phyloP scores from a whole-genome alignment of 2,113 vertebrate species.

The Halichoeres trimaculatus region DNA sequence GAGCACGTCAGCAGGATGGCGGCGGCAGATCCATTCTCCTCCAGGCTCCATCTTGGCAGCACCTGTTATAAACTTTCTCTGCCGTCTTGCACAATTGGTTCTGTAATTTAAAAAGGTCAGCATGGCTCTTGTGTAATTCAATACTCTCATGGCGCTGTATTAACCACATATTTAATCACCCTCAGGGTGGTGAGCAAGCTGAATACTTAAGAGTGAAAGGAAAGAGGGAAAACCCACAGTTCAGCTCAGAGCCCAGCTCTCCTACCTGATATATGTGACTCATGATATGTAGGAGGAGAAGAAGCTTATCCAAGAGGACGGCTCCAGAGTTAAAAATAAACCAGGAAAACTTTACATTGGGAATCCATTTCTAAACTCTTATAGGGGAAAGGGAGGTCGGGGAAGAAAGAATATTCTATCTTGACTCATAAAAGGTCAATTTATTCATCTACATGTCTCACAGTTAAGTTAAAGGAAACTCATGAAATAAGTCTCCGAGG shows the following conservation, averaged over 20 bases:
- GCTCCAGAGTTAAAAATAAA: neutral
- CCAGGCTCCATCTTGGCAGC: conserved; percentile 69
- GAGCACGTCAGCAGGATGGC: conserved; percentile 67
- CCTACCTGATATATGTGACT: conserved; percentile 15
- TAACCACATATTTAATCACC: conserved; percentile 85
- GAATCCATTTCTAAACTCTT: neutral
- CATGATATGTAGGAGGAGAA: neutral
- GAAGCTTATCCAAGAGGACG: neutral
- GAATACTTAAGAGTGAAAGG: conserved; percentile 65
- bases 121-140: conserved; percentile 81
- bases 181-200: conserved; percentile 60
- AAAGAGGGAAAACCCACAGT: conserved; percentile 34
- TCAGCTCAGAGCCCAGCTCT: conserved; percentile 20
- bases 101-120: conserved; percentile 86
- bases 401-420: neutral
- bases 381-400: neutral
- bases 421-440: conserved; percentile 21
- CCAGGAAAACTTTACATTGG: neutral
- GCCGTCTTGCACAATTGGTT: conserved; percentile 80
- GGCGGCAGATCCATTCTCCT: conserved; percentile 75
- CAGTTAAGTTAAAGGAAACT: conserved; percentile 37
- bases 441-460: conserved; percentile 5
- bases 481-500: conserved; percentile 8
- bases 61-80: conserved; percentile 78
- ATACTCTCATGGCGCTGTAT: conserved; percentile 80